A percentile compares a stretch with the other conserved stretches of the same genome.
Conservation (phyloP, 2,113 vertebrate genomes). For the Serinus canaria region DNA sequence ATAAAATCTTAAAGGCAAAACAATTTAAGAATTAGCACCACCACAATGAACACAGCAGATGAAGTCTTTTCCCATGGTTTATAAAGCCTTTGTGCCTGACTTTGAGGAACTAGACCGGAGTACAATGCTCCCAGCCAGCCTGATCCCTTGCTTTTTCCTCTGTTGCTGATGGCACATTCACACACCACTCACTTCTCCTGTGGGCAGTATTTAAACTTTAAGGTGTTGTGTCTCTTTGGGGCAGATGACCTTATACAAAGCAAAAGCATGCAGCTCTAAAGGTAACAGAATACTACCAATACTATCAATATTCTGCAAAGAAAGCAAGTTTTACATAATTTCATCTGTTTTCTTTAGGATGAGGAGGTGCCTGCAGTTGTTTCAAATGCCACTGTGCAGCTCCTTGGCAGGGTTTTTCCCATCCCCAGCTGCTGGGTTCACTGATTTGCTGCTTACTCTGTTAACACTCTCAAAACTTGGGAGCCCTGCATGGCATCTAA, state of each 20-base stretch:
- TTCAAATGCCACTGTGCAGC: neutral
- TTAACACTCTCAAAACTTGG: neutral
- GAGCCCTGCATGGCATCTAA: neutral
- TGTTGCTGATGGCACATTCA: fast-evolving
- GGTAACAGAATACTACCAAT: neutral
- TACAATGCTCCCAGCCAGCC: neutral
- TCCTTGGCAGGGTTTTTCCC: neutral
- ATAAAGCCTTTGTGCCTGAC: neutral
- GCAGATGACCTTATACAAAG: neutral
- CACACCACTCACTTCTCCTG: neutral
- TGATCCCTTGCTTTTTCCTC: neutral
- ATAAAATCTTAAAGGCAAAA: neutral
- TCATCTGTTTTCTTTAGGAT: neutral
- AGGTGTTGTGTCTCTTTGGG: neutral
- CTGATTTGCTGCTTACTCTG: neutral
- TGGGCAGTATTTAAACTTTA: neutral
- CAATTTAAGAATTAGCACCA: neutral
- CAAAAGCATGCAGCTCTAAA: neutral
- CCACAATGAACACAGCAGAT: neutral
- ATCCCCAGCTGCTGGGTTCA: neutral
- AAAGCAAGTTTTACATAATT: neutral
- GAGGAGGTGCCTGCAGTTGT: neutral
- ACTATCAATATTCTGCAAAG: neutral
- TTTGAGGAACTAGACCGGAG: neutral
- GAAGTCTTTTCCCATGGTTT: neutral